Conservation (phyloP, 2,113 vertebrate species). For the Dascyllus trimaculatus region DNA sequence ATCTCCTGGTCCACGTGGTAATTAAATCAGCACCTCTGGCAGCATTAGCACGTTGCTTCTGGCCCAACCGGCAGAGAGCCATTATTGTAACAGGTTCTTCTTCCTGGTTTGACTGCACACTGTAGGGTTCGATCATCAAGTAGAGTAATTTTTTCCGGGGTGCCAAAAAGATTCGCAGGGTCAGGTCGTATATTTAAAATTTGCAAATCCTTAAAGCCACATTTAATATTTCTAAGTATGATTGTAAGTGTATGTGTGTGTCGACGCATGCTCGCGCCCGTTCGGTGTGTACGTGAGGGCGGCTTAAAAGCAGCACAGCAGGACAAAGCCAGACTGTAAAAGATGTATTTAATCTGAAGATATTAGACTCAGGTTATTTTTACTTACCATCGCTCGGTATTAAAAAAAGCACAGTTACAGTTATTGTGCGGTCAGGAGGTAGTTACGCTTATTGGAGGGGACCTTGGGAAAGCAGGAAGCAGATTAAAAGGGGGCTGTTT, state of each 20-base stretch:
- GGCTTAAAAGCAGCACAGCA: slow-evolving; percentile 59
- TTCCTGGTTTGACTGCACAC: slow-evolving; percentile 27
- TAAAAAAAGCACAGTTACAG: slow-evolving; percentile 79
- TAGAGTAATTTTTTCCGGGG: slow-evolving; percentile 65
- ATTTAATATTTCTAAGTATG: slow-evolving; percentile 78
- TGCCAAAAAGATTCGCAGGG: slow-evolving; percentile 54
- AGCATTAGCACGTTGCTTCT: slow-evolving; percentile 24
- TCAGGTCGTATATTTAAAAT: slow-evolving; percentile 70
- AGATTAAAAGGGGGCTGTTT: slow-evolving; percentile 72
- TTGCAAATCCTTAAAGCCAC: slow-evolving; percentile 61
- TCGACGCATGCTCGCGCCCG: neutral
- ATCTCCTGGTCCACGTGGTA: slow-evolving; percentile 19
- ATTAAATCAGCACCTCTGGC: slow-evolving; percentile 39
- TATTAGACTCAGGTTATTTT: slow-evolving; percentile 83
- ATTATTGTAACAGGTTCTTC: slow-evolving; percentile 57
- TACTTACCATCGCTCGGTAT: slow-evolving; percentile 81
- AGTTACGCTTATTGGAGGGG: slow-evolving; percentile 60
- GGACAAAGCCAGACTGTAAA: slow-evolving; percentile 62
- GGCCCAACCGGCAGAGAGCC: slow-evolving; percentile 23
- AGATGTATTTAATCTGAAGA: slow-evolving; percentile 86
- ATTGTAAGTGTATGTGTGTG: slow-evolving; percentile 24
- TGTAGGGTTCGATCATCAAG: slow-evolving; percentile 65
- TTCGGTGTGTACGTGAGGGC: slow-evolving; percentile 26
- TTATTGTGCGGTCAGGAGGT: slow-evolving; percentile 64
- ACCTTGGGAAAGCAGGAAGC: slow-evolving; percentile 57